These are phyloP conservation scores for Danaus melanippus DNA, from an alignment of 1,140 invertebrate species.

Conservation along the genomic window DNA sequence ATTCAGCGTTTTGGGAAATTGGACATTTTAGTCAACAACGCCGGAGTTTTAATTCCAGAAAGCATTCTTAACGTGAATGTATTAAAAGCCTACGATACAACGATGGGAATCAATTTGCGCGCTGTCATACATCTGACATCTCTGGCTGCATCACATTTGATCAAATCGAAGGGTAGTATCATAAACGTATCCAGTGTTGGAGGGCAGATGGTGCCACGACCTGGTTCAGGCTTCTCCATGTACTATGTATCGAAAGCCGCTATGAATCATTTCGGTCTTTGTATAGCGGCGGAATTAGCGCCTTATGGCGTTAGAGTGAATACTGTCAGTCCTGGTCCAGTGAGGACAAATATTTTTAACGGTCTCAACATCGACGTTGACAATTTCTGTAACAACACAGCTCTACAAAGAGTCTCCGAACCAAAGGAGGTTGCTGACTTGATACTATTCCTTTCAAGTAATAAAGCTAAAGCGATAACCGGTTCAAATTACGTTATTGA, in stretches of 20 bases:
- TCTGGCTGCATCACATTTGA: slow-evolving; percentile 11
- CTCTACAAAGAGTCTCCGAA: slow-evolving; percentile 11
- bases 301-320: slow-evolving; percentile 14
- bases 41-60: slow-evolving; percentile 4
- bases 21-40: slow-evolving; percentile 20
- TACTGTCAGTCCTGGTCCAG: slow-evolving; percentile 14
- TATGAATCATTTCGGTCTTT: slow-evolving; percentile 10
- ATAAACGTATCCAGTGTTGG: slow-evolving; percentile 14
- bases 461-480: slow-evolving; percentile 17
- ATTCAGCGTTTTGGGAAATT: slow-evolving; percentile 13
- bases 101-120: slow-evolving; percentile 11
- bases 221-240: slow-evolving; percentile 1
- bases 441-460: slow-evolving; percentile 12
- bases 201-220: background rate
- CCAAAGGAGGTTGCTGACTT: slow-evolving; percentile 19
- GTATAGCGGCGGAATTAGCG: slow-evolving; percentile 9
- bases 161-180: slow-evolving; percentile 11
- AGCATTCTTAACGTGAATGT: slow-evolving; percentile 12
- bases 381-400: slow-evolving; percentile 1
- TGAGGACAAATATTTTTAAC: slow-evolving; percentile 14
- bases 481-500: slow-evolving; percentile 14
- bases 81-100: slow-evolving; percentile 16
- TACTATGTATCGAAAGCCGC: slow-evolving; percentile 14
- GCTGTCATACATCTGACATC: slow-evolving; percentile 11
- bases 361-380: slow-evolving; percentile 7